Conservation (phyloP, 2,888 invertebrate species). For the Cistogaster globosa region DNA sequence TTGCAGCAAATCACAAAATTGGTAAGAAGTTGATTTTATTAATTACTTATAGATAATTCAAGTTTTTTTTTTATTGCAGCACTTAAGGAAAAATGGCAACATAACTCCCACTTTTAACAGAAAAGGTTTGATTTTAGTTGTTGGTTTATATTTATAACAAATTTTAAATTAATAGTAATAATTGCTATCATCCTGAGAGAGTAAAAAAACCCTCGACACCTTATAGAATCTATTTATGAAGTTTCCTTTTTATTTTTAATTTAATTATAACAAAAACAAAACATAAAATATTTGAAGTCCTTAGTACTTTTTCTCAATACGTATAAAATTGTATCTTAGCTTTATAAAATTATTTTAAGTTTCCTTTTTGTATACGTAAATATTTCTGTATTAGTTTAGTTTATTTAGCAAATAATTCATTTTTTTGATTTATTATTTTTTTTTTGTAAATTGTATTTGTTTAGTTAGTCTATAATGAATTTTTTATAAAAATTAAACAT, state of each 20-base stretch:
- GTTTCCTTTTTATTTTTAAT: constrained; percentile 45
- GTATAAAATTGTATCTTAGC: constrained; percentile 3
- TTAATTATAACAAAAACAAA: constrained; percentile 13
- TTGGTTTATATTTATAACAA: constrained; percentile 16
- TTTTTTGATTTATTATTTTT: neutral
- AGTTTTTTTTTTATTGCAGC: constrained; percentile 31
- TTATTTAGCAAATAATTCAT: neutral
- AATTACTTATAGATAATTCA: neutral
- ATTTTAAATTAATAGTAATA: constrained; percentile 35
- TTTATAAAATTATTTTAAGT: constrained; percentile 28
- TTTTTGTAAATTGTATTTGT: constrained; percentile 1
- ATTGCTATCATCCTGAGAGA: neutral
- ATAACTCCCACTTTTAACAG: too few species aligned
- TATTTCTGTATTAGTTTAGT: constrained; percentile 35
- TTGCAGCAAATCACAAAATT: constrained; percentile 45
- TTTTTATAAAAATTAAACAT: neutral
- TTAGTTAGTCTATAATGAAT: constrained; percentile 16
- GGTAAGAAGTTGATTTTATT: constrained; percentile 23
- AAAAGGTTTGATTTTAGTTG: constrained; percentile 56
- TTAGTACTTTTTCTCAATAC: neutral
- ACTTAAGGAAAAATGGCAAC: too few species aligned
- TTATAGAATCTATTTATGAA: constrained; percentile 35
- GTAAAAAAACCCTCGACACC: neutral
- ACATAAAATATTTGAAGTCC: neutral
- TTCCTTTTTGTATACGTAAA: constrained; percentile 17